phyloP scores from a whole-genome alignment of 2,113 vertebrate species.

The Scartelaos histophorus region DNA sequence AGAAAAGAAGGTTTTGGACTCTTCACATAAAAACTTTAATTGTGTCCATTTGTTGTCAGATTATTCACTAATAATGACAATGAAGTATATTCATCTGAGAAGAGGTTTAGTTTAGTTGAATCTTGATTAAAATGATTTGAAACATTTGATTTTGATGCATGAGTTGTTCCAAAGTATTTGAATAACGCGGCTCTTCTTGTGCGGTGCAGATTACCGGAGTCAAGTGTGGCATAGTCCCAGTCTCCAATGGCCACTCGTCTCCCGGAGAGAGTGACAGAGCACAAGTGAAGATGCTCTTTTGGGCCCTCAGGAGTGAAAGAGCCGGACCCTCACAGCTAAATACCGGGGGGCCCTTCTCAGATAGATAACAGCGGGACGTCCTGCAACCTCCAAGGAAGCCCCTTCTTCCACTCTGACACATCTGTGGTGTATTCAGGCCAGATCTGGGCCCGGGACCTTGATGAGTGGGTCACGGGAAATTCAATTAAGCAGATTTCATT shows the following conservation, averaged over 20 bases:
- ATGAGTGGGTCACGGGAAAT: not conserved
- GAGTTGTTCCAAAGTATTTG: not conserved
- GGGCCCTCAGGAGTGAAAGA: slow-evolving; percentile 50
- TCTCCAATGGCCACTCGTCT: slow-evolving; percentile 45
- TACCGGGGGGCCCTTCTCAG: slow-evolving; percentile 45
- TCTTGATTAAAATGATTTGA: not conserved
- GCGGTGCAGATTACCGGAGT: slow-evolving; percentile 64
- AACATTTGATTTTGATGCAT: not conserved
- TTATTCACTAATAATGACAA: too few species aligned
- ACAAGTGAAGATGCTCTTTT: slow-evolving; percentile 62
- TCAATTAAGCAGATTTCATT: not conserved
- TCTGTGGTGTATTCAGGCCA: slow-evolving; percentile 25
- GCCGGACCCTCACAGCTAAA: slow-evolving; percentile 52
- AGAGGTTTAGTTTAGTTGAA: not conserved
- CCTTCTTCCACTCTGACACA: slow-evolving; percentile 47
- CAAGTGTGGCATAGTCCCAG: slow-evolving; percentile 59
- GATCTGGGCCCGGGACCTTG: not conserved
- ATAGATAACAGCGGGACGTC: slow-evolving; percentile 50
- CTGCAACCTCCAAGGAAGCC: slow-evolving; percentile 35
- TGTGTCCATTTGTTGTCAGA: too few species aligned
- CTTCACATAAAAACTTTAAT: too few species aligned
- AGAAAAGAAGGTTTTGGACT: too few species aligned
- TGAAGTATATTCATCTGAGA: too few species aligned
- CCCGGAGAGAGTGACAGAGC: slow-evolving; percentile 43
- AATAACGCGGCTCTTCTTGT: slow-evolving; percentile 19